A percentile compares a stretch with the other conserved stretches of the same genome.
Evolutionary conservation across 2,113 vertebrate species (phyloP).

Genomic region (Gallinago media): DNA sequence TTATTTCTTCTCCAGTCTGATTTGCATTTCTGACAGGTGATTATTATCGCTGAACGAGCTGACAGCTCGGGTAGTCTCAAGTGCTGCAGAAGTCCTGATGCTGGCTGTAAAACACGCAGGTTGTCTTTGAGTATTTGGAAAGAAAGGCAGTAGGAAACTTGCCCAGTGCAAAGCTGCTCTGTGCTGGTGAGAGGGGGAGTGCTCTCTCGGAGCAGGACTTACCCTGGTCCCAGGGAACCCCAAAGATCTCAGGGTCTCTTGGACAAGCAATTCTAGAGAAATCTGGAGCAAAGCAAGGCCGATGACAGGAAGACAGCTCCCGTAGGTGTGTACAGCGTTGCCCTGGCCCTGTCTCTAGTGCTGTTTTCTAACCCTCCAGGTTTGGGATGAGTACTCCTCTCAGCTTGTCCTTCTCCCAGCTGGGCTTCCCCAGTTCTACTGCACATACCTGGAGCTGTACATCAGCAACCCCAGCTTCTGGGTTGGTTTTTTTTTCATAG

Average conservation of each 20-base stretch:
- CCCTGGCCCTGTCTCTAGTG: background rate
- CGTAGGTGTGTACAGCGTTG: background rate
- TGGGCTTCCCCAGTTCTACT: background rate
- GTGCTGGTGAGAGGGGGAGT: fast-evolving
- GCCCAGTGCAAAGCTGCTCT: fast-evolving
- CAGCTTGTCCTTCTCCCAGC: background rate
- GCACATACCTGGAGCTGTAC: background rate
- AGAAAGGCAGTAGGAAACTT: background rate
- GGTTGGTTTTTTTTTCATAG: background rate
- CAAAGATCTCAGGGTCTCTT: background rate
- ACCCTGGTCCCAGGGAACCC: background rate
- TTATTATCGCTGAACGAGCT: background rate
- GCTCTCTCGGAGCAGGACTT: background rate
- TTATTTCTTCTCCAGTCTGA: background rate
- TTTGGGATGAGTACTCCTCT: background rate
- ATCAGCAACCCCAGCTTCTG: background rate
- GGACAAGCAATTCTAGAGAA: background rate
- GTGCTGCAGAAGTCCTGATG: background rate
- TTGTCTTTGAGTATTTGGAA: background rate
- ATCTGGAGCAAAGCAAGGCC: background rate
- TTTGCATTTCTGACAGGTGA: constrained; percentile 28
- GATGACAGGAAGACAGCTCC: background rate
- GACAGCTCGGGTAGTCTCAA: background rate
- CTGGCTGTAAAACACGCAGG: background rate
- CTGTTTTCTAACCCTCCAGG: background rate